Evolutionary conservation across 2,888 invertebrate species (phyloP), one percentile per base, ranked within the genome.

Genomic region (Baccha elongata): DNA sequence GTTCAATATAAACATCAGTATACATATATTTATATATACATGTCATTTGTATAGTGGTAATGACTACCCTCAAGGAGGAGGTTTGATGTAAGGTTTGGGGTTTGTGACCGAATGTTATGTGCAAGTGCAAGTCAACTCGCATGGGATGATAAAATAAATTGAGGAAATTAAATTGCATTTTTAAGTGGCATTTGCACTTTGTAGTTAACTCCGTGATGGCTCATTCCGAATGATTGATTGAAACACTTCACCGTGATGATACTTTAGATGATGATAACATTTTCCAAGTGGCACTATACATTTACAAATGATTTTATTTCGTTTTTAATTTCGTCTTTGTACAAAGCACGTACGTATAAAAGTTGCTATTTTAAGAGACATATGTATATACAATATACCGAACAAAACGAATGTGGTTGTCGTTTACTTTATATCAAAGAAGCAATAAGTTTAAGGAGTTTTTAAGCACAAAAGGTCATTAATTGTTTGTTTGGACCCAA

Each of bases 141-240:
- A 62, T 37, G 64, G 62, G 58, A 83, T 78, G 83, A 68, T 83
- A 83, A 83, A 78, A 83, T 83, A 83, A 83, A 83, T 83, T 83
- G 83, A 83, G 83, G 83, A 83, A 83, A 83, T 83, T 83, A 83
- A 83, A 83, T 83, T 83, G 83, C 83, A 83, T 83, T 83, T 83
- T 83, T 83, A 83, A 83, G 83, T 83, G 72, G 83, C 83, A 68
- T 78, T 83, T 78, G 78, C 83, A 83, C 83, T 78, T 73, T 73
- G 72, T 78, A 83, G 68, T 83, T 78, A 78, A 78, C 72, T 71
- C 60, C 17, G 64, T 68, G 83, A 73, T 78, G 83, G 83, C 71
- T 78, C 83, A 76, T 83, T 83, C 55, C 67, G 64, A 72, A 73
- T 78, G 78, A 83, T 83, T 83, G 83, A 81, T 81, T 81, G 75